Percentiles rank a stretch among this genome's conserved stretches.
These are phyloP conservation scores for Coregonus clupeaformis DNA, from an alignment of 2,113 vertebrate species.

Conservation along the genomic window DNA sequence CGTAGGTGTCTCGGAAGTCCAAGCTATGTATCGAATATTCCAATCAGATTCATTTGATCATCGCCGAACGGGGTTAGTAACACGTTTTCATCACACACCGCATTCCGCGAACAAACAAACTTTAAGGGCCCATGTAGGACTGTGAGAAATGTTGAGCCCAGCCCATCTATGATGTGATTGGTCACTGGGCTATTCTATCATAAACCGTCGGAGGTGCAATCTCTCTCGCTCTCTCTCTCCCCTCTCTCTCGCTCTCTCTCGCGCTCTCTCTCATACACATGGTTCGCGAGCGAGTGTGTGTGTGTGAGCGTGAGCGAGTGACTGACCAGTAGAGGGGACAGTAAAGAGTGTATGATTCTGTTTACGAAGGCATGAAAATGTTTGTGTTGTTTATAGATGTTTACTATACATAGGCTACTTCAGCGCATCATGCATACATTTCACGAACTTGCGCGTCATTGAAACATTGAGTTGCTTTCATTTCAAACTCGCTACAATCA, in stretches of 20 bases:
- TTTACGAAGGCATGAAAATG: neutral
- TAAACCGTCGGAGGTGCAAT: conserved; percentile 28
- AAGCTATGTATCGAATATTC: conserved; percentile 63
- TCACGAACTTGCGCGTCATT: too few relatives aligned
- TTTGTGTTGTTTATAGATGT: conserved; percentile 1
- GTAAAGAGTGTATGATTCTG: conserved; percentile 6
- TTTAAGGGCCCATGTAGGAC: conserved; percentile 78
- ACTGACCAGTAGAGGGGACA: conserved; percentile 43
- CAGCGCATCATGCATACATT: too few relatives aligned
- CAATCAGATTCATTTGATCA: conserved; percentile 71
- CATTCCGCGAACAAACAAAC: conserved; percentile 83
- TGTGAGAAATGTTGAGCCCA: conserved; percentile 69
- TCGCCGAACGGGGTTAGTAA: conserved; percentile 67
- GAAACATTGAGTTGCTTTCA: too few relatives aligned
- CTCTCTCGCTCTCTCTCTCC: conserved; percentile 17
- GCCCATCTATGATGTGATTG: conserved; percentile 73
- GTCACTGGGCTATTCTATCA: conserved; percentile 72
- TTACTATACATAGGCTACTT: too few relatives aligned
- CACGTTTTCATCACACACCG: conserved; percentile 80
- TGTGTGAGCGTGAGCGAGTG: conserved; percentile 47
- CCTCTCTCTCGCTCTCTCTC: conserved; percentile 11
- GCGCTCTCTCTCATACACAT: conserved; percentile 16
- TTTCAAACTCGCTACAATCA: neutral
- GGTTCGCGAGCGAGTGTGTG: conserved; percentile 22
- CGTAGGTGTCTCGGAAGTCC: conserved; percentile 60